Conservation (phyloP, 1,140 invertebrate genomes). For the Euura lappo region DNA sequence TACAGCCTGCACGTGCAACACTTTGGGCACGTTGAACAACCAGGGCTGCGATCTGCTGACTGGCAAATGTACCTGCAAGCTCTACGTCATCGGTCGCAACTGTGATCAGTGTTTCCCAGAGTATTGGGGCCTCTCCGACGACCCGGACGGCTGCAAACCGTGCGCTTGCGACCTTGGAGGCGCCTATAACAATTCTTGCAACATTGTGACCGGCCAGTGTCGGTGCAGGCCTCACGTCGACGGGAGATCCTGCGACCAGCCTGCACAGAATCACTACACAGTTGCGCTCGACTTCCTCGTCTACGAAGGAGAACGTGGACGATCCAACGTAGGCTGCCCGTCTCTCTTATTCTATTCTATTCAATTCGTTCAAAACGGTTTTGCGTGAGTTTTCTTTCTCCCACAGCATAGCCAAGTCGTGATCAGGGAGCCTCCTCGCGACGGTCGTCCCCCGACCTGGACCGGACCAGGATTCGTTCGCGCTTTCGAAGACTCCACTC, state of each 20-base stretch:
- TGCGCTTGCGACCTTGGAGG: conserved; percentile 89
- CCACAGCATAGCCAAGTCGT: conserved; percentile 76
- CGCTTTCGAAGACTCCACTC: conserved; percentile 76
- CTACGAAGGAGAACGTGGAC: conserved; percentile 82
- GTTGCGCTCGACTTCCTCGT: conserved; percentile 77
- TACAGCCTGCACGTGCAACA: conserved; percentile 78
- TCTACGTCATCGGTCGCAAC: conserved; percentile 82
- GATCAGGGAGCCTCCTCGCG: conserved; percentile 75
- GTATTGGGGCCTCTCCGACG: conserved; percentile 80
- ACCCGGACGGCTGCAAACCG: conserved; percentile 82
- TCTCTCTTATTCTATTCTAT: no score
- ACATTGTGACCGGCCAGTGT: conserved; percentile 85
- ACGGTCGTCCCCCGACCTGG: conserved; percentile 76
- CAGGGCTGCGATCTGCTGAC: conserved; percentile 81
- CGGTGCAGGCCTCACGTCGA: conserved; percentile 81
- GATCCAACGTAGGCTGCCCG: conserved; percentile 55
- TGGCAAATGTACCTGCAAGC: conserved; percentile 88
- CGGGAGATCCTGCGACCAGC: conserved; percentile 79
- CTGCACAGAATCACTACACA: conserved; percentile 84
- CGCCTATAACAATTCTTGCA: conserved; percentile 81
- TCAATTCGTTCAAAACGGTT: no score
- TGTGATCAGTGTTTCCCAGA: conserved; percentile 87
- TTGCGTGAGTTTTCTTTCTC: not conserved
- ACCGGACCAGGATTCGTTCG: conserved; percentile 90
- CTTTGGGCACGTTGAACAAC: conserved; percentile 80